Evolutionary conservation across 1,140 invertebrate genomes (phyloP), one percentile per base, ranked within the genome.

Genomic region (Sycophila sp.): DNA sequence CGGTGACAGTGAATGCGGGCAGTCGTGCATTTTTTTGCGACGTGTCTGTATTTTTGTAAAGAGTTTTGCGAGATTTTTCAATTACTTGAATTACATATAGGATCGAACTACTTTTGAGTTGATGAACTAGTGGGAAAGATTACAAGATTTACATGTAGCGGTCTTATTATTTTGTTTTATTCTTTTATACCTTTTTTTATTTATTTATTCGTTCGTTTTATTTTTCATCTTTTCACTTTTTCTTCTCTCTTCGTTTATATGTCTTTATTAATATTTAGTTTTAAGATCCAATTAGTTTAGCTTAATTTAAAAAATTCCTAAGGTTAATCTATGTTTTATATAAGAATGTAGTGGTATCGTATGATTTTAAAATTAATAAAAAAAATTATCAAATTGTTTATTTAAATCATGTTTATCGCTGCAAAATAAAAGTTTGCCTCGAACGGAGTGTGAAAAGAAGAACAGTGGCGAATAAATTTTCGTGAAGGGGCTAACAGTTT

Each of bases 121-220:
- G 13, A 36, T 47, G 19, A 59, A n/a, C 17, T 58, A 49, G 15
- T 42, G 10, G 38, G 24, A 13, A 64, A 58, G 51, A 66, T 66
- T 66, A 56, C 64, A 66, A 66, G 55, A 67, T 67, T 67, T 59
- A 67, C 65, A 67, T 34, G 19, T 59, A 67, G 38, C 30, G 38
- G 6, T 58, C 34, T 6, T 32, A 47, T 22, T 19, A 53, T 65
- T 40, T 40, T 22, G 0, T 30, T 45, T 40, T 65, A 38, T 53
- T 40, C 19, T 36, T 55, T 55, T 34, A 22, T 40, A 42, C 40
- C 19, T 17, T 15, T 42, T 51, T 53, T 53, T 55, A 38, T 28
- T 42, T 38, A 8, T 17, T 42, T 58, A 22, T 19, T 42, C 15
- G 7, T 36, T 64, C 10, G 8, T 15, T 55, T 40, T 26, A 40